These are phyloP conservation scores for Teleiodes luculella DNA, from an alignment of 2,888 invertebrate genomes.

Conservation along the genomic window DNA sequence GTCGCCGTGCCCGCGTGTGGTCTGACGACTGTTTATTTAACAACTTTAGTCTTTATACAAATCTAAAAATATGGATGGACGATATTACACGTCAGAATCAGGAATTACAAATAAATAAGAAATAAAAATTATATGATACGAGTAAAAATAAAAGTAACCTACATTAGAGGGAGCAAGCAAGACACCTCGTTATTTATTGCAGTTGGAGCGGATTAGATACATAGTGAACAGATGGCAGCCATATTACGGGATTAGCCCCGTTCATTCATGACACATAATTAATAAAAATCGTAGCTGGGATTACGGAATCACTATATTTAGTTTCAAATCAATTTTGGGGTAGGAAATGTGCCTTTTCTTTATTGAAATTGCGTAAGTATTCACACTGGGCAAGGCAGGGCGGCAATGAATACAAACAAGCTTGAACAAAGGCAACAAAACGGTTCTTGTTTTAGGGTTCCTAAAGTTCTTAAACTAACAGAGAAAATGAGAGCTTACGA, in stretches of 20 bases:
- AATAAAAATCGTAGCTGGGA: conserved; percentile 7
- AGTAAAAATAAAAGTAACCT: conserved; percentile 6
- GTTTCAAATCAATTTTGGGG: conserved; percentile 1
- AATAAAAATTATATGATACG: not conserved
- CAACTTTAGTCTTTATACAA: conserved; percentile 21
- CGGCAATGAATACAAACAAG: conserved; percentile 4
- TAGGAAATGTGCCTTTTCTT: not conserved
- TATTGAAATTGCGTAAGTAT: not conserved
- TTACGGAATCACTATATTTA: not conserved
- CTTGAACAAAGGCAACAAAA: not conserved
- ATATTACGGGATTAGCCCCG: conserved; percentile 9
- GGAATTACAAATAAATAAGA: not conserved
- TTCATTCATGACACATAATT: conserved; percentile 9
- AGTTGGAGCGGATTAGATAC: not conserved
- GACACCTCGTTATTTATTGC: conserved; percentile 7
- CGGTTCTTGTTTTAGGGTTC: not conserved
- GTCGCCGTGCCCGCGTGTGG: not conserved
- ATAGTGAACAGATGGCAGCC: conserved; percentile 12
- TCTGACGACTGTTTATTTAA: conserved; percentile 31
- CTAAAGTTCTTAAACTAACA: not conserved
- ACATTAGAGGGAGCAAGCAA: not conserved
- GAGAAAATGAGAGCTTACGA: not conserved
- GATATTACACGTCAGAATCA: conserved; percentile 7
- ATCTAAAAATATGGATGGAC: conserved; percentile 12
- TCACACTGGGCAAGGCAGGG: not conserved